Base-by-base conservation (phyloP, 2,888 invertebrate species). In the Melieria crassipennis region DNA sequence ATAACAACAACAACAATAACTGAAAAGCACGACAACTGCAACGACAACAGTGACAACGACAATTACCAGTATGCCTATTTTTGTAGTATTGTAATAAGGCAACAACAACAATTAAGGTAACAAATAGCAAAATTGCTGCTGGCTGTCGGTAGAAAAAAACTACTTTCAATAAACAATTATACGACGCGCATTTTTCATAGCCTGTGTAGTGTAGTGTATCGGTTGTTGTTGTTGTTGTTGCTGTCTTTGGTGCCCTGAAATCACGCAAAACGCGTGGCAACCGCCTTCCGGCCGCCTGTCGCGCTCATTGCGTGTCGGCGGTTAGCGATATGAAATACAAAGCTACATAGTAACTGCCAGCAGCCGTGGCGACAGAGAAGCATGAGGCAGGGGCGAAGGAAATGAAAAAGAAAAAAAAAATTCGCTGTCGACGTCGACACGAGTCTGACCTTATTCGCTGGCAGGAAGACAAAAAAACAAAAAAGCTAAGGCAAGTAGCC, bases 201-300 rank as follows among this genome's bases (percentile, higher is more conserved):
- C 30, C 30, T 30, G 30, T 30, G 30, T 30, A 30, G 30, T 30
- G 30, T 30, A 30, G 30, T 0, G 30, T 30, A 30, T 1, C 0
- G 30, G 30, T 16, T 6, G 5, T 52, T 52, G 11, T 50, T 11
- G 1, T 50, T 52, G 5, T 52, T 11, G n/a, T 52, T 52, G 52
- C 52, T 52, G n/a, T 11, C 13, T 52, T 52, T 4, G 11, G 11
- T 52, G 9, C 7, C 48, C 46, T 63, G 48, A 50, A 64, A 64
- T 16, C 52, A 64, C 64, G 64, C 52, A 64, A 64, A 64, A 42
- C 64, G 64, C 52, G 64, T 64, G 64, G 9, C 64, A 64, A 50
- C 50, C 64, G 52, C 9, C 64, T 42, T 52, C 43, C n/a, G 46
- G 6, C 11, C 62, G 9, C 48, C 30, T 6, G 13, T 6, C 48